Evolutionary conservation across 1,140 invertebrate species (phyloP).

Genomic region (Lepidurus arcticus): DNA sequence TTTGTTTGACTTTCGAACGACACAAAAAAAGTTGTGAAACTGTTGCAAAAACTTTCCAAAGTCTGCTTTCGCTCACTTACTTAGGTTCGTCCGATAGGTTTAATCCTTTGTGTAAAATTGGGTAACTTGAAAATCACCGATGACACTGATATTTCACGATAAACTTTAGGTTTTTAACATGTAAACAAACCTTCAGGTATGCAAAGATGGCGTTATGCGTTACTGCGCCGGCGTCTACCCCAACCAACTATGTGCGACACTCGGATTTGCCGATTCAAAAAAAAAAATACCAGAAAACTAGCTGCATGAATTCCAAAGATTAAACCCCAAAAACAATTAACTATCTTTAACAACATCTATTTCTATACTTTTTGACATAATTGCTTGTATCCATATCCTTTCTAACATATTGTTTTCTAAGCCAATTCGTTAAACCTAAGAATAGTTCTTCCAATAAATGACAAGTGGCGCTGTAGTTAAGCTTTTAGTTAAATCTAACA

Average conservation of each 20-base stretch:
- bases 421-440: too few species aligned
- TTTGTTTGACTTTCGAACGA: not conserved
- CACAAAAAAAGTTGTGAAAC: constrained; percentile 9
- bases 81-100: constrained; percentile 18
- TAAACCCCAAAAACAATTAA: too few species aligned
- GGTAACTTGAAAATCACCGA: constrained; percentile 9
- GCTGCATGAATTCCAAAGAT: not conserved
- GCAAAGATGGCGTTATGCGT: constrained; percentile 16
- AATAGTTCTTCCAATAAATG: too few species aligned
- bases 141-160: constrained; percentile 14
- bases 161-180: not conserved
- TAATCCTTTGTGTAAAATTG: not conserved
- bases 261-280: not conserved
- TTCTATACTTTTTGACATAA: too few species aligned
- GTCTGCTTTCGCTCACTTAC: not conserved
- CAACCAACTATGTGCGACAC: not conserved
- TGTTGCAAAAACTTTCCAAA: not conserved
- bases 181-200: constrained; percentile 22
- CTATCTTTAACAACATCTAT: too few species aligned
- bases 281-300: not conserved
- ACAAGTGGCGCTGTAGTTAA: too few species aligned
- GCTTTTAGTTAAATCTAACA: too few species aligned
- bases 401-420: too few species aligned
- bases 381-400: too few species aligned
- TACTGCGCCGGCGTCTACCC: not conserved